A percentile compares a stretch with the other conserved stretches of the same genome.
These are phyloP conservation scores for Ochotona princeps DNA, from an alignment of 2,113 vertebrate genomes.

Conservation along the genomic window DNA sequence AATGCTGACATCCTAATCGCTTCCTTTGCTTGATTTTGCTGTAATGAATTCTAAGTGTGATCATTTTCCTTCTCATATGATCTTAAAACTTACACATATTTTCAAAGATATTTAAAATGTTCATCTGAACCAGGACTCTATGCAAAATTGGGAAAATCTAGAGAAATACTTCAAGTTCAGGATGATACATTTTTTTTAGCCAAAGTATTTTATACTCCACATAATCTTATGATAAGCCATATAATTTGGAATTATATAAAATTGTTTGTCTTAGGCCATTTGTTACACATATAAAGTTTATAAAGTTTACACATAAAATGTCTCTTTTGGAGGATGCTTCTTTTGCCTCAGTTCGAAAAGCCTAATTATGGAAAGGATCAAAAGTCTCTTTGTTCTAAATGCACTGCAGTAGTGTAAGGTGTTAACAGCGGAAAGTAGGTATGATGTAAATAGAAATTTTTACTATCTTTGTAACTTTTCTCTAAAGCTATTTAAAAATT, in stretches of 20 bases:
- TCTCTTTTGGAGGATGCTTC: not conserved
- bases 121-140: not conserved
- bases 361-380: not conserved
- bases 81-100: slow-evolving; percentile 1
- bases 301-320: not conserved
- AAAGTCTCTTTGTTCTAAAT: not conserved
- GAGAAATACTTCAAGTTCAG: not conserved
- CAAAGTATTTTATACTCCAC: not conserved
- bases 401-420: not conserved
- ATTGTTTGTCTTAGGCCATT: not conserved
- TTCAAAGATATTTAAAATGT: slow-evolving; percentile 28
- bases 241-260: slow-evolving; percentile 5
- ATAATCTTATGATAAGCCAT: not conserved
- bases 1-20: not conserved
- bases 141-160: not conserved
- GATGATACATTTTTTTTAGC: slow-evolving; percentile 20
- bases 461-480: not conserved
- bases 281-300: not conserved
- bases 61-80: slow-evolving; percentile 16
- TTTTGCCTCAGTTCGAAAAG: not conserved
- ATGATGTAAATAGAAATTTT: too few relatives aligned
- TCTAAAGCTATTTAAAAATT: not conserved
- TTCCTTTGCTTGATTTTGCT: slow-evolving; percentile 3
- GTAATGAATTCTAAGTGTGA: not conserved
- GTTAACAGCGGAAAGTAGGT: not conserved